phyloP scores from a whole-genome alignment of 92 coral and sea anemone genomes.

The Heliopora coerulea region DNA sequence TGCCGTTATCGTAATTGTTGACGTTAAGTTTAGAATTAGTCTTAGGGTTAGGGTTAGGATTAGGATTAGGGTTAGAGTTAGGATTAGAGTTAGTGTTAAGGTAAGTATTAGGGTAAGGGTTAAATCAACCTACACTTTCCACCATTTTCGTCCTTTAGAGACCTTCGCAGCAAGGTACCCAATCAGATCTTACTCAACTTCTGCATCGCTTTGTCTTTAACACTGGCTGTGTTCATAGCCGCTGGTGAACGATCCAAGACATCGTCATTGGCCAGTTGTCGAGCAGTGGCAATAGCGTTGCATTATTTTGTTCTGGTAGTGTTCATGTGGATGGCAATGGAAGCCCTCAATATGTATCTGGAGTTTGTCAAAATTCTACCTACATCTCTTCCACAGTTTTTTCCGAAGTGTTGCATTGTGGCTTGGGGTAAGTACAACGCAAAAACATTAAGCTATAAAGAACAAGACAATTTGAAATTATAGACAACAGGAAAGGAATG shows the following conservation, averaged over 20 bases:
- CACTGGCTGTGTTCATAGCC: slow-evolving; percentile 51
- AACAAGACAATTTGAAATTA: too few relatives aligned
- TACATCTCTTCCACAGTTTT: slow-evolving; percentile 15
- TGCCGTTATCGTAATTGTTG: too few relatives aligned
- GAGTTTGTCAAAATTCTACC: slow-evolving; percentile 52
- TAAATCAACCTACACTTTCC: too few relatives aligned
- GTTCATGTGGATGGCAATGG: slow-evolving; percentile 49
- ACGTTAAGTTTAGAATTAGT: too few relatives aligned
- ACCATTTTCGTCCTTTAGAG: slow-evolving; percentile 10
- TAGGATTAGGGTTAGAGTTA: too few relatives aligned
- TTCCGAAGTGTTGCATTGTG: slow-evolving; percentile 47
- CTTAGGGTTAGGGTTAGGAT: too few relatives aligned
- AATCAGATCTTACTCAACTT: slow-evolving; percentile 52
- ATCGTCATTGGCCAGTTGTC: slow-evolving; percentile 31
- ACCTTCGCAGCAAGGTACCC: slow-evolving; percentile 50
- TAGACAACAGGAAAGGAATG: not conserved
- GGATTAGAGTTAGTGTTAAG: too few relatives aligned
- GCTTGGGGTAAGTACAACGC: slow-evolving; percentile 60
- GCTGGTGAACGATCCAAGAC: slow-evolving; percentile 48
- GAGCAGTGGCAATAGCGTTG: slow-evolving; percentile 42
- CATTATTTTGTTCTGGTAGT: slow-evolving; percentile 53
- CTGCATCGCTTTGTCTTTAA: slow-evolving; percentile 49
- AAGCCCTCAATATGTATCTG: slow-evolving; percentile 53
- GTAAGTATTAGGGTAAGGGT: too few relatives aligned
- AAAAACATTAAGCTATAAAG: too few relatives aligned